Base-by-base conservation (phyloP, 2,888 invertebrate genomes). In the Rotaria macrura region DNA sequence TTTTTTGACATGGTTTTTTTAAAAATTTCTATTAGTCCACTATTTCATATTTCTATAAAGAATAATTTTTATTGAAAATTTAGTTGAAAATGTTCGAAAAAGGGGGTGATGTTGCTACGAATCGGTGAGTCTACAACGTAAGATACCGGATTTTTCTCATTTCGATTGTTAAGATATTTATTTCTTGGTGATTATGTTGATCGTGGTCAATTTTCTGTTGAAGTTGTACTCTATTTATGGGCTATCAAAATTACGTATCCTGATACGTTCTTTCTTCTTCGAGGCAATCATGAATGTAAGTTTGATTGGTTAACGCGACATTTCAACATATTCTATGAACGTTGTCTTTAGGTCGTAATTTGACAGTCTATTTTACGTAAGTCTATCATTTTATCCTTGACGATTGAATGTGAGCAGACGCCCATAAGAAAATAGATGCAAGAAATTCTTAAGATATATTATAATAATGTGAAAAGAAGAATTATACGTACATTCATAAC, bases 121-220 rank as follows among this genome's bases (percentile, higher is more conserved):
- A 52, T 40, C 85, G 52, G 49, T 83, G 83, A 40, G 29, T 84
- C 2, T 43, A 29, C 47, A 65, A n/a, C 0, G 10, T 29, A n/a
- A 29, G 0, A 17, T 34, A 12, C 34, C 29, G 1, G 10, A 17
- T 34, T n/a, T 65, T 65, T 5, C 29, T 14, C 4, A 47, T 29
- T 84, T 65, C 12, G 12, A 47, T 10, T 84, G 20, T 65, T 17
- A 14, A 85, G 84, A 52, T 79, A 79, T 79, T 6, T 79, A 57
- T 85, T 65, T 83, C 49, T 84, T 1, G 84, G 84, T 52, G 84
- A 84, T 84, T 84, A 84, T 84, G 84, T 84, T 38, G 84, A 84
- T 84, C 85, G 85, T 34, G 85, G 85, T 40, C 74, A 84, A 55
- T 85, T 85, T 84, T 54, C 84, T 52, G 85, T 85, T 14, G 85